These are phyloP conservation scores for Cochlearius cochlearius DNA, from an alignment of 2,113 vertebrate genomes.

Conservation along the genomic window DNA sequence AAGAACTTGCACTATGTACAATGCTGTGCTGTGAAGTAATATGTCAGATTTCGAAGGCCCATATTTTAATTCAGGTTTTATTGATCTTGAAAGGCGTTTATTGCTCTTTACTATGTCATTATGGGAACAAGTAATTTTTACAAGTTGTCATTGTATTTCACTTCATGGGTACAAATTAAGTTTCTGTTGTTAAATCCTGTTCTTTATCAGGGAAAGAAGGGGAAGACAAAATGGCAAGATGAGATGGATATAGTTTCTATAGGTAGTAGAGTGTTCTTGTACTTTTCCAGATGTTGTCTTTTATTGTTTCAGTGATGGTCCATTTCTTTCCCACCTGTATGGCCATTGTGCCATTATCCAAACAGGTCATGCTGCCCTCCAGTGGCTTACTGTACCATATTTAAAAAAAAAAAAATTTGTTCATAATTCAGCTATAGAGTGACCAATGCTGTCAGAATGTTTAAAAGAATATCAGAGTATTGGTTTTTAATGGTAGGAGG, in stretches of 20 bases:
- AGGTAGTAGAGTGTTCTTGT: not conserved
- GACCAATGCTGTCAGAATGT: not conserved
- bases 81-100: constrained; percentile 11
- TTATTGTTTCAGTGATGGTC: not conserved
- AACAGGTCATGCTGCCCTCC: constrained; percentile 54
- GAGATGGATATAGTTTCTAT: not conserved
- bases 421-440: not conserved
- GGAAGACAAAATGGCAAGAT: not conserved
- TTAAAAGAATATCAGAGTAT: not conserved
- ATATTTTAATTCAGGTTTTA: constrained; percentile 43
- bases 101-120: constrained; percentile 37
- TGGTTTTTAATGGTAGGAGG: not conserved
- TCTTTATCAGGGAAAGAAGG: not conserved
- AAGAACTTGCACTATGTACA: not conserved
- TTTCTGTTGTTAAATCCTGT: not conserved
- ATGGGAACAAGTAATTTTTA: constrained; percentile 19
- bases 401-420: not conserved
- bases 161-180: not conserved
- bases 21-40: not conserved
- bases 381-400: not conserved
- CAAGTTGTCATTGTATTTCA: constrained; percentile 5
- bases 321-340: not conserved
- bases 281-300: not conserved
- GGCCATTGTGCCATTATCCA: not conserved
- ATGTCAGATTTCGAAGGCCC: not conserved